These are phyloP conservation scores for Drosophila rhopaloa DNA, from an alignment of 1,140 invertebrate genomes.

Conservation along the genomic window DNA sequence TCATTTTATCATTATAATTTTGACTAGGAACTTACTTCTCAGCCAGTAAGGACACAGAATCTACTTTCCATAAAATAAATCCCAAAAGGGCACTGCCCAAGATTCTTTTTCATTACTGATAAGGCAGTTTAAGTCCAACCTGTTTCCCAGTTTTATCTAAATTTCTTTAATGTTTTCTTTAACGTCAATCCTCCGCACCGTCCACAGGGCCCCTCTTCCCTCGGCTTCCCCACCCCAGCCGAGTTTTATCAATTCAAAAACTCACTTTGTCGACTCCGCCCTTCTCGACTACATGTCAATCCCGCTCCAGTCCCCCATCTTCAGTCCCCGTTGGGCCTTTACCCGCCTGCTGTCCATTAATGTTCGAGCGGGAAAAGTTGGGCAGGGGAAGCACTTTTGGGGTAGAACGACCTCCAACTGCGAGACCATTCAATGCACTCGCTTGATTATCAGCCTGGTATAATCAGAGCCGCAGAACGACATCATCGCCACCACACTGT, in stretches of 20 bases:
- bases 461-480: conserved; percentile 55
- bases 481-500: conserved; percentile 35
- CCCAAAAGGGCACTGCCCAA: too few species aligned
- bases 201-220: neutral
- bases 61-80: too few species aligned
- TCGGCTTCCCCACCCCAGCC: neutral
- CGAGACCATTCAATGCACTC: conserved; percentile 65
- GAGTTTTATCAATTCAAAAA: conserved; percentile 40
- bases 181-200: neutral
- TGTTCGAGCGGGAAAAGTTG: conserved; percentile 37
- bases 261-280: conserved; percentile 31
- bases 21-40: too few species aligned
- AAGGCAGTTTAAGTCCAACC: too few species aligned
- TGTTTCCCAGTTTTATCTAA: conserved; percentile 3
- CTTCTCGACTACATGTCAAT: conserved; percentile 24
- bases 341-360: conserved; percentile 59
- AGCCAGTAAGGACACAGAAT: neutral
- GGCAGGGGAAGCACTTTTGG: conserved; percentile 14
- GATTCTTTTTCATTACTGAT: too few species aligned
- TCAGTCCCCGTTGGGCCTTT: conserved; percentile 49
- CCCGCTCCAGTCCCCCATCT: conserved; percentile 8
- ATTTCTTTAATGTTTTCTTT: conserved; percentile 10
- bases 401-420: conserved; percentile 47
- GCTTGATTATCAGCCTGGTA: conserved; percentile 52
- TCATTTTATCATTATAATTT: too few species aligned